Percentiles rank a stretch among this genome's conserved stretches.
phyloP scores from a whole-genome alignment of 2,888 invertebrate species.

The Operophtera brumata region DNA sequence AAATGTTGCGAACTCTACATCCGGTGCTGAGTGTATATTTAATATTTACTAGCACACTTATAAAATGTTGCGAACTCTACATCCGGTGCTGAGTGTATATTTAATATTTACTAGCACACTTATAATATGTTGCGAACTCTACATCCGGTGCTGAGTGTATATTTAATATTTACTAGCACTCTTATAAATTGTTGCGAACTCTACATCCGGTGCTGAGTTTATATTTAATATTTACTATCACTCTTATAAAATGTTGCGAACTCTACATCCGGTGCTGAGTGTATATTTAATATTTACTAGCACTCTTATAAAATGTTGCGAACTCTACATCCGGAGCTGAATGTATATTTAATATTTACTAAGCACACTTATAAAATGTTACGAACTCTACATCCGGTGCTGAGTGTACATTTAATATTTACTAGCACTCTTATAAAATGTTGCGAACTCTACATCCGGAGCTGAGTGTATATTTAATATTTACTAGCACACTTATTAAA shows the following conservation, averaged over 20 bases:
- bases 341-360: constrained; percentile 1
- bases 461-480: neutral
- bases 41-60: constrained; percentile 7
- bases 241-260: constrained; percentile 6
- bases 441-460: constrained; percentile 2
- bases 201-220: neutral
- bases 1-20: constrained; percentile 8
- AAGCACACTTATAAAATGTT: constrained; percentile 8
- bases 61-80: constrained; percentile 9
- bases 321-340: neutral
- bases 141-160: neutral
- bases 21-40: too few species aligned
- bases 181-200: constrained; percentile 6
- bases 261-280: neutral
- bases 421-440: constrained; percentile 5
- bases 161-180: constrained; percentile 6
- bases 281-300: constrained; percentile 1
- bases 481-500: constrained; percentile 6
- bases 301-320: constrained; percentile 7
- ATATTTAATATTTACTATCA: constrained; percentile 5
- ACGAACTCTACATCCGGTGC: neutral
- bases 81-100: neutral
- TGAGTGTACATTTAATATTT: constrained; percentile 1
- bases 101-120: constrained; percentile 6
- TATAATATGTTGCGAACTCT: constrained; percentile 6